Evolutionary conservation across 2,113 vertebrate genomes (phyloP).

Genomic region (Anguilla rostrata): DNA sequence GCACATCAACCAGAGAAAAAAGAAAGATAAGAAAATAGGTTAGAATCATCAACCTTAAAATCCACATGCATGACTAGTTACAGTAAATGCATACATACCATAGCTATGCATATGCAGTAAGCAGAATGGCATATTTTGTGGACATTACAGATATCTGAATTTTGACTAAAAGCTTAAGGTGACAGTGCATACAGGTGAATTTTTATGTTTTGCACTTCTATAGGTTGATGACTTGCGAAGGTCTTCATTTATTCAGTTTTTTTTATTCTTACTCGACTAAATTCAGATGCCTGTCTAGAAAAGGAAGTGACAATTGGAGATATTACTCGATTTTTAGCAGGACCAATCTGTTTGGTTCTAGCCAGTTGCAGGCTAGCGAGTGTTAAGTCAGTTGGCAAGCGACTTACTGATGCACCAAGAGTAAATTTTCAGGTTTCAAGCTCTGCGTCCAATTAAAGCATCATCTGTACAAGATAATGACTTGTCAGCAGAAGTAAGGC

Average conservation of each 20-base stretch:
- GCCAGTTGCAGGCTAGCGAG: not conserved
- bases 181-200: not conserved
- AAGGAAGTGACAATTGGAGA: too few species aligned
- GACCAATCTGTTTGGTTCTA: not conserved
- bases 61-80: not conserved
- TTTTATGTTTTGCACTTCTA: too few species aligned
- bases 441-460: too few species aligned
- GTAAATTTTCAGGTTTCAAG: too few species aligned
- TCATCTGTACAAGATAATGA: too few species aligned
- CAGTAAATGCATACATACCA: not conserved
- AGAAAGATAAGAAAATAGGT: slow-evolving; percentile 16
- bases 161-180: not conserved
- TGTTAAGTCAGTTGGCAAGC: not conserved
- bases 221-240: too few species aligned
- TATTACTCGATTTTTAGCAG: too few species aligned
- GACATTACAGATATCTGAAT: not conserved
- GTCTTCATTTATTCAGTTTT: too few species aligned
- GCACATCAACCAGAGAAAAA: slow-evolving; percentile 8
- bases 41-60: slow-evolving; percentile 6
- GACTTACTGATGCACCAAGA: not conserved
- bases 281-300: too few species aligned
- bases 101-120: too few species aligned
- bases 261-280: too few species aligned
- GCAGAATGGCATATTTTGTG: not conserved
- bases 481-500: too few species aligned